Conservation (phyloP, 2,888 invertebrate genomes). For the Disparrhopalites patrizii region DNA sequence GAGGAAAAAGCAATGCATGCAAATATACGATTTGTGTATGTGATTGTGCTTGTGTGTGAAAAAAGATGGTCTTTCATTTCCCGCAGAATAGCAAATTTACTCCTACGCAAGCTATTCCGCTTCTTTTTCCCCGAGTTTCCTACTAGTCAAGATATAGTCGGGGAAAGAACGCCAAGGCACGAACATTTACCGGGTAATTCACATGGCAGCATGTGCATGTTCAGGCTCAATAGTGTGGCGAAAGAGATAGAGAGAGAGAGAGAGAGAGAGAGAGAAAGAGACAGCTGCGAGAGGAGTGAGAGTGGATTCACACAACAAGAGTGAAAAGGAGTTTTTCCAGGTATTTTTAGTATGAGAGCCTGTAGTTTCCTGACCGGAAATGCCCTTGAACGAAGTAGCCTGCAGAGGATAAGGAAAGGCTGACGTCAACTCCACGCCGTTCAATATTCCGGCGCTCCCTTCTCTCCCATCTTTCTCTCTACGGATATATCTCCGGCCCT, state of each 20-base stretch:
- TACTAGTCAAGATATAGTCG: too few species aligned
- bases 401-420: constrained; percentile 28
- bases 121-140: too few species aligned
- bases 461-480: too few species aligned
- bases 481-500: too few species aligned
- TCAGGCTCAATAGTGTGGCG: not conserved
- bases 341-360: not conserved
- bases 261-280: not conserved
- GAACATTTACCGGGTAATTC: too few species aligned
- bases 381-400: constrained; percentile 41
- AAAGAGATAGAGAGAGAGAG: not conserved
- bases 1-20: too few species aligned
- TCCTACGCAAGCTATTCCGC: too few species aligned
- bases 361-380: constrained; percentile 46
- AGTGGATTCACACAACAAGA: not conserved
- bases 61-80: too few species aligned
- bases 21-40: not conserved
- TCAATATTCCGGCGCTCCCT: constrained; percentile 19
- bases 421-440: constrained; percentile 44
- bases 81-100: too few species aligned
- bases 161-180: too few species aligned
- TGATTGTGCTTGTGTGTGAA: not conserved
- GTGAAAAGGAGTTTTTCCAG: not conserved
- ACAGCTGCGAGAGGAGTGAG: not conserved
- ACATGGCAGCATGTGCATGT: too few species aligned